Evolutionary conservation across 2,888 invertebrate species (phyloP).

Genomic region (Argynnis bischoffii): DNA sequence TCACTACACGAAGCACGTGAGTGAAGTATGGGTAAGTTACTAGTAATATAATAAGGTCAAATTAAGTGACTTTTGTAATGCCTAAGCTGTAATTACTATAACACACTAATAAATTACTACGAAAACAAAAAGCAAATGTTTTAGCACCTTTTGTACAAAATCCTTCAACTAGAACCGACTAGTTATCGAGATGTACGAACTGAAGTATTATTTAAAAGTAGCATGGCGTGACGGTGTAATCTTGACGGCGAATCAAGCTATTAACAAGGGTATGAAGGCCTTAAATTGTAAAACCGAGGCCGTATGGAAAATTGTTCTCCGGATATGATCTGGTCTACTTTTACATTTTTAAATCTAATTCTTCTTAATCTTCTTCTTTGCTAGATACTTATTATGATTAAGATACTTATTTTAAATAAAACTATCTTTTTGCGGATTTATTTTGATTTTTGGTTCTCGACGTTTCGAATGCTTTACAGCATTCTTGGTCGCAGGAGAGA

Average conservation of each 20-base stretch:
- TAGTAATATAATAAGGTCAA: no score
- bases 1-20: no score
- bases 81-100: background rate
- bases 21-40: no score
- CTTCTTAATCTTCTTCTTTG: no score
- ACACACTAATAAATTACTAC: background rate
- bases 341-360: background rate
- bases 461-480: no score
- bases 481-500: no score
- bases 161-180: slow-evolving; percentile 11
- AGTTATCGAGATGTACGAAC: slow-evolving; percentile 8
- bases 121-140: background rate
- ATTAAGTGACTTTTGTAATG: no score
- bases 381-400: no score
- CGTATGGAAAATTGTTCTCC: slow-evolving; percentile 19
- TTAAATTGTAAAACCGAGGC: slow-evolving; percentile 27
- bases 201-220: slow-evolving; percentile 6
- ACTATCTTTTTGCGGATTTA: no score
- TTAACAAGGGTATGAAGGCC: slow-evolving; percentile 23
- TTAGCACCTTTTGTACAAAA: slow-evolving; percentile 10
- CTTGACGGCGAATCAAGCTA: slow-evolving; percentile 6
- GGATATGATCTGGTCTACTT: slow-evolving; percentile 5
- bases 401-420: no score
- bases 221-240: slow-evolving; percentile 20
- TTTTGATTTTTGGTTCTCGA: no score